Base-by-base conservation (phyloP, 1,140 invertebrate genomes). In the Aphis gossypii region DNA sequence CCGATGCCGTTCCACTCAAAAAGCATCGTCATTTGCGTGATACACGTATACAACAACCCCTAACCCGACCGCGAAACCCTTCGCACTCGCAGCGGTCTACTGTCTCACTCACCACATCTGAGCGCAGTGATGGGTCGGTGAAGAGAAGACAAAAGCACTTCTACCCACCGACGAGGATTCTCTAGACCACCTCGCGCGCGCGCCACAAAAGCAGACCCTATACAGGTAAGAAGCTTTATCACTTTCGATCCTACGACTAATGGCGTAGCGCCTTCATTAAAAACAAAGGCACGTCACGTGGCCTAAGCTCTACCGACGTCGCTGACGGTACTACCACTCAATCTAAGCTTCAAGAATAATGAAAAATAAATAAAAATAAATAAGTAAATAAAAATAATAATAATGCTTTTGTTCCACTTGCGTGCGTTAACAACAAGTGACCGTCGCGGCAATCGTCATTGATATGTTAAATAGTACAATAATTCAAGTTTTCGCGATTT, bases 211-310 rank as follows among this genome's bases (percentile, higher is more conserved):
- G 38, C 20, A 76, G 60, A 25, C 83, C 21, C 9, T 76, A 76
- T 41, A 41, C 83, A 44, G 83, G 44, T 87, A 91, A 91, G 56
- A 44, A 91, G 90, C 90, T 91, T 91, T 91, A 68, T 68, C 41
- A 68, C n/a, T 90, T 68, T 91, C 54, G 41, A 91, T 68, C 60
- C 41, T 5, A 44, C 23, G 83, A 76, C 89, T 90, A 91, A 91
- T 91, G 38, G 23, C 30, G 90, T 60, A 14, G 35, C 46, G n/a
- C 48, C 30, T 90, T 90, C 38, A 90, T 90, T 90, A 56, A 90
- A 60, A 90, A 60, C 54, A 38, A 90, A 38, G n/a, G 18, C 35
- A 41, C n/a, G 20, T n/a, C 48, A n/a, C 87, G 30, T 25, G 83
- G 83, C 23, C 83, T 25, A 84, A 9, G n/a, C 38, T 8, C 38